Percentiles rank a stretch among this genome's conserved stretches.
Conservation (phyloP, 2,797 vertebrate species). For the Xenentodon cancila region DNA sequence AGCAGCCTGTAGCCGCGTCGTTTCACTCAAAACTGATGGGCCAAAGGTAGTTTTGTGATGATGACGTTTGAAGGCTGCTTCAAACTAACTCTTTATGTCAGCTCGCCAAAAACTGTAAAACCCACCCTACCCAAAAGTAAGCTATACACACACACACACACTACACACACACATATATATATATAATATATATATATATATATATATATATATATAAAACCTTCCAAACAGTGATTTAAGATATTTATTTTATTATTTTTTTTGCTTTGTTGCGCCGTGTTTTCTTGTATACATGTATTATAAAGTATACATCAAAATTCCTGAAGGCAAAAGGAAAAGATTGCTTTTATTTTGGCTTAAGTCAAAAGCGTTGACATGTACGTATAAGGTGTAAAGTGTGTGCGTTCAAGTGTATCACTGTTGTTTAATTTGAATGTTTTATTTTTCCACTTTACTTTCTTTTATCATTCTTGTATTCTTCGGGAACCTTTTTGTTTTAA, state of each 20-base stretch:
- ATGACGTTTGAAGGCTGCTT: slow-evolving; percentile 6
- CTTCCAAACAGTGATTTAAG: slow-evolving; percentile 86
- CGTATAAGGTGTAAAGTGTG: slow-evolving; percentile 81
- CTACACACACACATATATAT: slow-evolving; percentile 74
- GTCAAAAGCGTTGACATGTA: slow-evolving; percentile 71
- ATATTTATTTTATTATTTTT: slow-evolving; percentile 90
- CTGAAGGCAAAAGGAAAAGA: slow-evolving; percentile 59
- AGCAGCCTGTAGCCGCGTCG: slow-evolving; percentile 17
- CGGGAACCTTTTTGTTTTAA: slow-evolving; percentile 1
- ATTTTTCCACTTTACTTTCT: slow-evolving; percentile 55
- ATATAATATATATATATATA: slow-evolving; percentile 65
- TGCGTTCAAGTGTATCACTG: slow-evolving; percentile 79
- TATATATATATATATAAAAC: slow-evolving; percentile 65
- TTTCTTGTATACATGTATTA: slow-evolving; percentile 82
- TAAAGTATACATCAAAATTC: slow-evolving; percentile 81
- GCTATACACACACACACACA: slow-evolving; percentile 86
- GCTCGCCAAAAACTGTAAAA: slow-evolving; percentile 60
- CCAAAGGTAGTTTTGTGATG: slow-evolving; percentile 18
- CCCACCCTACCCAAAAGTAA: slow-evolving; percentile 88
- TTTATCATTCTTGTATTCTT: slow-evolving; percentile 64
- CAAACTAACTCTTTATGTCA: slow-evolving; percentile 50
- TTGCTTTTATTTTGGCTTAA: slow-evolving; percentile 77
- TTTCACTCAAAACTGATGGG: slow-evolving; percentile 24
- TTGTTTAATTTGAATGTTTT: slow-evolving; percentile 70
- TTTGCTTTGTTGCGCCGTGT: slow-evolving; percentile 81